Conservation (phyloP, 53 echinoderm and acorn worm species). For the Paracentrotus lividus region DNA sequence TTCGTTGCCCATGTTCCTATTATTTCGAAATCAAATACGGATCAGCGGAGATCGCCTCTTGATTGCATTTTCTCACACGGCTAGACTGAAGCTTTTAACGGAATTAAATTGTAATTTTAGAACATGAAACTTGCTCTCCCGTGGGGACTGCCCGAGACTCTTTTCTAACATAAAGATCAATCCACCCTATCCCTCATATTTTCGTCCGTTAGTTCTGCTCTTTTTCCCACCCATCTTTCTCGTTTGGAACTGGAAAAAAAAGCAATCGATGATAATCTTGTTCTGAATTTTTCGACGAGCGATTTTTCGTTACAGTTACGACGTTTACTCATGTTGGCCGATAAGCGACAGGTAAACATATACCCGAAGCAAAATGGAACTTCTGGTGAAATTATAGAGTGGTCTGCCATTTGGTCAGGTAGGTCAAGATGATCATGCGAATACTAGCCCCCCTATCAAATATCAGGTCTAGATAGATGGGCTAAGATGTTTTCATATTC, state of each 20-base stretch:
- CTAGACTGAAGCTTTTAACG: slow-evolving; percentile 60
- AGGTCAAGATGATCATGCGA: too few species aligned
- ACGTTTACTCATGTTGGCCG: background rate
- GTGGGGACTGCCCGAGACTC: background rate
- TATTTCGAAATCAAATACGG: slow-evolving; percentile 46
- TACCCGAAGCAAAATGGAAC: background rate
- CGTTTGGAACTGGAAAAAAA: background rate
- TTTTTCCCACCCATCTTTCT: background rate
- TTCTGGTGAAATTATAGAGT: background rate
- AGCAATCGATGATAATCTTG: slow-evolving; percentile 8
- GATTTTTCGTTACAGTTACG: background rate
- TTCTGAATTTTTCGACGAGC: background rate
- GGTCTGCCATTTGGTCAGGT: too few species aligned
- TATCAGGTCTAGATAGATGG: too few species aligned
- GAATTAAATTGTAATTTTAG: slow-evolving; percentile 70
- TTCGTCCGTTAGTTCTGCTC: background rate
- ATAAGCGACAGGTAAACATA: background rate
- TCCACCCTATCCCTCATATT: background rate
- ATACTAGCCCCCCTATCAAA: too few species aligned
- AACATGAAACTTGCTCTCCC: slow-evolving; percentile 9
- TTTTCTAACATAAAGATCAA: slow-evolving; percentile 30
- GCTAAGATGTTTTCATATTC: too few species aligned
- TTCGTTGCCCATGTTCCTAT: background rate
- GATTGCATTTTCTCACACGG: slow-evolving; percentile 20
- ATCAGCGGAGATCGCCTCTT: background rate